Evolutionary conservation across 2,797 vertebrate species (phyloP), one percentile per base, ranked within the genome.

Genomic region (Salarias fasciatus): DNA sequence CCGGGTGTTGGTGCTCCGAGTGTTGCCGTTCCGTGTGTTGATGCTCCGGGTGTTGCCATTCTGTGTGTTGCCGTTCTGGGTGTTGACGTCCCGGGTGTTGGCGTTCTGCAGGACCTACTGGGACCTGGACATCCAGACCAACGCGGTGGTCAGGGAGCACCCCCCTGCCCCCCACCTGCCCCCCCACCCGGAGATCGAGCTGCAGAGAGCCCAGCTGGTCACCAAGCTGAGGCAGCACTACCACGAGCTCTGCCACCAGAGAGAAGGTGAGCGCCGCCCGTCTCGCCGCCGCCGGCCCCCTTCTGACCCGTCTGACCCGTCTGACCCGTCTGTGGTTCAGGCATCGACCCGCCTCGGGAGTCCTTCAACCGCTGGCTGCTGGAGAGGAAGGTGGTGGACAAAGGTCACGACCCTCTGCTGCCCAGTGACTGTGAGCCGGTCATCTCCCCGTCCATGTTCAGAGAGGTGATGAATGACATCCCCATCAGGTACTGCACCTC

Each of bases 381-480:
- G 75, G 97, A 99, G 81, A 94, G 97, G 55, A 99, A 99, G 74
- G 96, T 97, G 3, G 85, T 96, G 0, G 97, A 99, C 86, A 97
- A 95, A 89, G 98, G 98, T 53, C 92, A 89, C 0, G 97, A 99
- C 80, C 96, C 96, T 5, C 82, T 99, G 49, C 73, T 99, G 60
- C 97, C 97, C 0, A 99, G 97, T 59, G 95, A 97, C 77, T 99
- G 97, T 2, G 96, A 98, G 40, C 97, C 96, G 0, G 69, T 95
- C 5, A 94, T 99, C 48, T 99, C 97, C 1, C 93, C 96, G 3
- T 98, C 97, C 82, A 99, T 99, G 97, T 99, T 99, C 89, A 93
- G 97, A 73, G 97, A 99, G 90, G 95, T 99, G 82, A 98, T 99
- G 97, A 98, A 98, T 18, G 97, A 99, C 91, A 97, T 99, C 86